Percentiles rank a stretch among this genome's conserved stretches.
phyloP scores from a whole-genome alignment of 2,113 vertebrate genomes.

The Nibea coibor region DNA sequence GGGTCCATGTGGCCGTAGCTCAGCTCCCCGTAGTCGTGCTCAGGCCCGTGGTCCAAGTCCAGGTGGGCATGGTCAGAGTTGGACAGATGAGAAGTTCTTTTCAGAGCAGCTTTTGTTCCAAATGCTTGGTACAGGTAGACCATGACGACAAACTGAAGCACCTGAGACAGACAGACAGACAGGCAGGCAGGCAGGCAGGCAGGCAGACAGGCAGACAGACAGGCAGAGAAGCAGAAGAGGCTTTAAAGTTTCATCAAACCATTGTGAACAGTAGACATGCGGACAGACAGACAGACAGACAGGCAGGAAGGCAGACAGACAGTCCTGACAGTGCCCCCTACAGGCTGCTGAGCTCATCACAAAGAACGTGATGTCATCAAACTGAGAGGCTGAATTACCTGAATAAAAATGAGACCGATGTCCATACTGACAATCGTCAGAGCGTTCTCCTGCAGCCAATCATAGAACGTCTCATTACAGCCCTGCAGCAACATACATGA shows the following conservation, averaged over 20 bases:
- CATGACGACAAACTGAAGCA: not conserved
- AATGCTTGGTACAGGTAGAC: not conserved
- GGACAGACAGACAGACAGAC: too few species aligned
- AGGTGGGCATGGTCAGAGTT: not conserved
- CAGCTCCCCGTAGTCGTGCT: not conserved
- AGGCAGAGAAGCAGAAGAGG: too few species aligned
- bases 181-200: too few species aligned
- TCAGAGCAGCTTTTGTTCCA: not conserved
- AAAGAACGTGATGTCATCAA: too few species aligned
- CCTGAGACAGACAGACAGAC: constrained; percentile 8
- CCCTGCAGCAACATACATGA: constrained; percentile 57
- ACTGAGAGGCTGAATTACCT: constrained; percentile 55
- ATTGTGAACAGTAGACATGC: too few species aligned
- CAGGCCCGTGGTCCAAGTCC: not conserved
- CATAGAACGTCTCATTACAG: constrained; percentile 51
- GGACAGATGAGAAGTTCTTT: not conserved
- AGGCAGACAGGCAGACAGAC: too few species aligned
- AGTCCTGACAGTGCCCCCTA: not conserved
- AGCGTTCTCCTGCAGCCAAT: constrained; percentile 73
- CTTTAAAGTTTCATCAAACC: too few species aligned
- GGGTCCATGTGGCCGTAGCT: not conserved
- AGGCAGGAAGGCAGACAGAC: too few species aligned
- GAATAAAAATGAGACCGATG: constrained; percentile 60
- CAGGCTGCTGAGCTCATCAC: not conserved
- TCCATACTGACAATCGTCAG: constrained; percentile 69